phyloP scores from a whole-genome alignment of 2,797 vertebrate genomes.

The Danio kyathit region DNA sequence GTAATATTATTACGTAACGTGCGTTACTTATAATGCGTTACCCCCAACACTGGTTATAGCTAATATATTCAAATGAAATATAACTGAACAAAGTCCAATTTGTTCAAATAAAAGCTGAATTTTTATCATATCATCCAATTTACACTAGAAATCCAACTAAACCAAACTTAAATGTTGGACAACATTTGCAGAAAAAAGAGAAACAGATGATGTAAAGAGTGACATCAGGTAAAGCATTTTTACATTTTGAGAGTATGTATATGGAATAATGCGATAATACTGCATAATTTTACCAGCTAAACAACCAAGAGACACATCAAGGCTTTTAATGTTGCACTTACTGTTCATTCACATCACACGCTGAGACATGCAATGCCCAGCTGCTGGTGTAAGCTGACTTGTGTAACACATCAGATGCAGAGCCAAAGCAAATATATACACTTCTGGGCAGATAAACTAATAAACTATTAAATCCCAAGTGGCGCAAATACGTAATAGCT shows the following conservation, averaged over 20 bases:
- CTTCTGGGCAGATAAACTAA: slow-evolving; percentile 20
- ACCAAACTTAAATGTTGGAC: neutral
- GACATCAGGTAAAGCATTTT: neutral
- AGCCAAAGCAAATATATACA: slow-evolving; percentile 24
- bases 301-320: slow-evolving; percentile 66
- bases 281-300: neutral
- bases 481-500: neutral
- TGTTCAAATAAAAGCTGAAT: too few relatives aligned
- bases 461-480: neutral
- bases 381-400: slow-evolving; percentile 17
- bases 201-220: neutral
- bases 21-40: too few relatives aligned
- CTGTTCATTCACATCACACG: neutral
- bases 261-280: neutral
- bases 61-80: neutral
- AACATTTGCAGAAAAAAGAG: neutral
- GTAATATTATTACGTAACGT: too few relatives aligned
- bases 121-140: neutral
- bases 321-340: slow-evolving; percentile 28
- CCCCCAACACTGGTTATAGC: too few relatives aligned
- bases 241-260: neutral
- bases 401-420: slow-evolving; percentile 11
- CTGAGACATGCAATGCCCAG: slow-evolving; percentile 16
- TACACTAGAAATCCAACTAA: neutral
- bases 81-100: neutral